A percentile compares a stretch with the other conserved stretches of the same genome.
phyloP scores from a whole-genome alignment of 2,888 invertebrate genomes.

The Brachyopa scutellaris region DNA sequence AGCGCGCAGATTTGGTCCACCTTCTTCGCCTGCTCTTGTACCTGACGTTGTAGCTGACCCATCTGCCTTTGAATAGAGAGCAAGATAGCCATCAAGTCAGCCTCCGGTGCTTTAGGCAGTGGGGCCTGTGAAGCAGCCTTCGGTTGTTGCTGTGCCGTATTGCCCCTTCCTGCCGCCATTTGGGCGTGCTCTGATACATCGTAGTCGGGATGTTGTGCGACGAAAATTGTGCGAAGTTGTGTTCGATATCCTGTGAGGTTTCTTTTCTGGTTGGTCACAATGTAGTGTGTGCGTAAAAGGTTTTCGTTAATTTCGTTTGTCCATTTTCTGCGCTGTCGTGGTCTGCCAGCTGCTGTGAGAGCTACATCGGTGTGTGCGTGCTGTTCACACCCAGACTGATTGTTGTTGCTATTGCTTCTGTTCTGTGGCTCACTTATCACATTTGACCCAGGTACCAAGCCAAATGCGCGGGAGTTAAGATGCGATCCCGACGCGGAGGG shows the following conservation, averaged over 20 bases:
- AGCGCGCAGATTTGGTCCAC: too few relatives aligned
- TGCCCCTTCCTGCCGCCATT: not conserved
- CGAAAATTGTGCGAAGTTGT: slow-evolving; percentile 29
- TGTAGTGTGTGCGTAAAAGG: slow-evolving; percentile 37
- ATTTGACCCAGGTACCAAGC: slow-evolving; percentile 8
- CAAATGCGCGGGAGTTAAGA: slow-evolving; percentile 9
- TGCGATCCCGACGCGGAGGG: slow-evolving; percentile 14
- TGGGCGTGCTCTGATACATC: slow-evolving; percentile 36
- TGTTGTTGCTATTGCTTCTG: slow-evolving; percentile 14
- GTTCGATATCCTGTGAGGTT: slow-evolving; percentile 45
- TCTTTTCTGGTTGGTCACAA: slow-evolving; percentile 20
- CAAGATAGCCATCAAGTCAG: too few relatives aligned
- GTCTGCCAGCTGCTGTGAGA: slow-evolving; percentile 38
- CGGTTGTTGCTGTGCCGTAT: not conserved
- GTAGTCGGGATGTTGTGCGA: slow-evolving; percentile 26
- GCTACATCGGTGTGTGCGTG: slow-evolving; percentile 48
- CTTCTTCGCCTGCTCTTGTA: too few relatives aligned
- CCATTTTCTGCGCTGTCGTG: slow-evolving; percentile 50
- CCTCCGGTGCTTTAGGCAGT: too few relatives aligned
- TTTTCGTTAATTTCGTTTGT: slow-evolving; percentile 35
- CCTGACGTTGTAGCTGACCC: too few relatives aligned
- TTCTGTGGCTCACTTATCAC: not conserved
- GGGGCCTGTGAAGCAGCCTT: too few relatives aligned
- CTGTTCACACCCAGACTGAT: slow-evolving; percentile 42
- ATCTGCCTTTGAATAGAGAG: too few relatives aligned